Conservation (phyloP, 35 echinoderm and acorn worm species). For the Strongylocentrotus purpuratus region DNA sequence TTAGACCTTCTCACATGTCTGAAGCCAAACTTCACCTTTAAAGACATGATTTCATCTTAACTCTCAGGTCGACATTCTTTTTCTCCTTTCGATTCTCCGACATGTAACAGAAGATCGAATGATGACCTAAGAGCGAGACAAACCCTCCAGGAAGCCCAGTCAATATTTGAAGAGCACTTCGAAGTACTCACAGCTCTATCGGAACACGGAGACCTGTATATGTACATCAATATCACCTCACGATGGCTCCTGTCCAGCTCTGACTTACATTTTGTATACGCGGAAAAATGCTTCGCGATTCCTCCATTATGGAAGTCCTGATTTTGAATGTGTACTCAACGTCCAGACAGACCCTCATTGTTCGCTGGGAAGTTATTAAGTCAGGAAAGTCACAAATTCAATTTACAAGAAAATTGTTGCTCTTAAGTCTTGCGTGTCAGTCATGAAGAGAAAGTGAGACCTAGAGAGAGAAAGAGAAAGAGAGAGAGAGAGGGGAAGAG, state of each 20-base stretch:
- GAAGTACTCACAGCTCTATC: neutral
- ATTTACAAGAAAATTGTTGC: neutral
- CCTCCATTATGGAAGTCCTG: neutral
- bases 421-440: neutral
- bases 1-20: too few relatives aligned
- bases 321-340: neutral
- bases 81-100: neutral
- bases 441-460: neutral
- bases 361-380: neutral
- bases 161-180: constrained; percentile 3
- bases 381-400: too few relatives aligned
- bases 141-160: neutral
- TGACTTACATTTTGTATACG: neutral
- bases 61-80: too few relatives aligned
- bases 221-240: neutral
- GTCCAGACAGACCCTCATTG: neutral
- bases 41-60: too few relatives aligned
- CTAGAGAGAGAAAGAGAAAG: neutral
- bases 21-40: too few relatives aligned
- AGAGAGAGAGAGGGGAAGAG: neutral
- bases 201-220: neutral
- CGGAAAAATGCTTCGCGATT: neutral
- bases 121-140: neutral
- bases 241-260: neutral
- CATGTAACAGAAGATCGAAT: neutral